Evolutionary conservation across 1,140 invertebrate species (phyloP).

Genomic region (Piezodorus guildinii): DNA sequence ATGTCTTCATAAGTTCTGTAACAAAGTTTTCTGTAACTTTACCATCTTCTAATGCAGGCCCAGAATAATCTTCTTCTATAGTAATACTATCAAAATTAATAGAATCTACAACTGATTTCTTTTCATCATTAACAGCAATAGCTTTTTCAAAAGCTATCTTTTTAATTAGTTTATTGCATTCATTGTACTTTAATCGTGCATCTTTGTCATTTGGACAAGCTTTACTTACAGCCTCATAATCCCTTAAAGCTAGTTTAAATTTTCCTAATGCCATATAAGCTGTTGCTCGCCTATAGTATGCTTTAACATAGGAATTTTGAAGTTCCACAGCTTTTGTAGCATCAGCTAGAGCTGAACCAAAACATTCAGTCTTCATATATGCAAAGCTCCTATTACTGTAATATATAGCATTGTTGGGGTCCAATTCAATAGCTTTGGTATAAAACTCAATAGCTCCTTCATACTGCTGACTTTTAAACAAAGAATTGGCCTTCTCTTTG

Average conservation of each 20-base stretch:
- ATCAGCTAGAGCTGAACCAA: slow-evolving; percentile 85
- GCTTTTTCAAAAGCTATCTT: slow-evolving; percentile 94
- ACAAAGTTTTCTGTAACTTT: slow-evolving; percentile 77
- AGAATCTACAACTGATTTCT: slow-evolving; percentile 71
- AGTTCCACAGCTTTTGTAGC: slow-evolving; percentile 82
- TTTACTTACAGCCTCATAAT: slow-evolving; percentile 90
- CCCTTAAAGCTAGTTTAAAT: slow-evolving; percentile 89
- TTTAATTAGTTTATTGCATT: slow-evolving; percentile 94
- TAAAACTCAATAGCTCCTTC: slow-evolving; percentile 81
- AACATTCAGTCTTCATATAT: slow-evolving; percentile 82
- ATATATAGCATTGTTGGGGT: slow-evolving; percentile 74
- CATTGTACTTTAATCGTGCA: slow-evolving; percentile 82
- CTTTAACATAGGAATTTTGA: slow-evolving; percentile 85
- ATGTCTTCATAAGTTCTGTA: slow-evolving; percentile 78
- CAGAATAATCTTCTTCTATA: slow-evolving; percentile 89
- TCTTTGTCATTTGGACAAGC: slow-evolving; percentile 86
- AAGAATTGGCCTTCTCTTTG: slow-evolving; percentile 74
- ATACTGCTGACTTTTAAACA: slow-evolving; percentile 75
- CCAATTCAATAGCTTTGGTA: slow-evolving; percentile 77
- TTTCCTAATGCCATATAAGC: slow-evolving; percentile 96
- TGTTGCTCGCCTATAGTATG: slow-evolving; percentile 87
- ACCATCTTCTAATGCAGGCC: slow-evolving; percentile 79
- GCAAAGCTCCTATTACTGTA: slow-evolving; percentile 92
- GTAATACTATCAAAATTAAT: slow-evolving; percentile 85
- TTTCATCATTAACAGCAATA: slow-evolving; percentile 83